A percentile compares a stretch with the other conserved stretches of the same genome.
Conservation (phyloP, 2,113 vertebrate species). For the Atrichornis clamosus region DNA sequence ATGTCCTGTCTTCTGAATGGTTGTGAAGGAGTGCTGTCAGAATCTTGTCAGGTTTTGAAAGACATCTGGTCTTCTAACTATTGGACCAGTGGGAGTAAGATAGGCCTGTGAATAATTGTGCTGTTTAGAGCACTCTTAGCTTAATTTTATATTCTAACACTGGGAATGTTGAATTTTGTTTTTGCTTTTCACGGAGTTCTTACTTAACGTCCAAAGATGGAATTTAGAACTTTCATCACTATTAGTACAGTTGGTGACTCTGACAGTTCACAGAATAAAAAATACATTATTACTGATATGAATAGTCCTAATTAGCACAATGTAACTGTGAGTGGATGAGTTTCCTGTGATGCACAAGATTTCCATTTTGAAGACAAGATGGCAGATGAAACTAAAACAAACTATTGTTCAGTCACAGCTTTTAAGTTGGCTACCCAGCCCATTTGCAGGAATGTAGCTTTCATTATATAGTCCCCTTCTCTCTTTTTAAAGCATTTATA, state of each 20-base stretch:
- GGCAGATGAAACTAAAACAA: not conserved
- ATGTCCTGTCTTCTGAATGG: not conserved
- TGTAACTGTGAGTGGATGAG: not conserved
- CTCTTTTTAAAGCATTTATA: not conserved
- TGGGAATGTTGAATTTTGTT: not conserved
- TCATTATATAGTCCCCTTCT: not conserved
- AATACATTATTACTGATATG: not conserved
- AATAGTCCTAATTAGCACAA: not conserved
- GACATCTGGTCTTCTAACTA: not conserved
- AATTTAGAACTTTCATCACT: not conserved
- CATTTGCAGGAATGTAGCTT: not conserved
- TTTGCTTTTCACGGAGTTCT: not conserved
- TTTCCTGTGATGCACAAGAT: not conserved
- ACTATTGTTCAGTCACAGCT: not conserved
- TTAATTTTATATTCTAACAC: not conserved
- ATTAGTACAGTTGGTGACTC: not conserved
- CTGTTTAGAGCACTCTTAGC: not conserved
- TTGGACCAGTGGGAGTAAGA: not conserved
- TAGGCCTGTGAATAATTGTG: not conserved
- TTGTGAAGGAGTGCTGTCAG: not conserved
- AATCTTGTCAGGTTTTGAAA: not conserved
- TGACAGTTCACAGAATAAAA: not conserved
- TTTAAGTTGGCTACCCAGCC: not conserved
- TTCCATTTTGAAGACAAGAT: not conserved
- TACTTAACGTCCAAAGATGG: not conserved